Evolutionary conservation across 2,113 vertebrate species (phyloP), one percentile per base, ranked within the genome.

Genomic region (Mormoops blainvillei): DNA sequence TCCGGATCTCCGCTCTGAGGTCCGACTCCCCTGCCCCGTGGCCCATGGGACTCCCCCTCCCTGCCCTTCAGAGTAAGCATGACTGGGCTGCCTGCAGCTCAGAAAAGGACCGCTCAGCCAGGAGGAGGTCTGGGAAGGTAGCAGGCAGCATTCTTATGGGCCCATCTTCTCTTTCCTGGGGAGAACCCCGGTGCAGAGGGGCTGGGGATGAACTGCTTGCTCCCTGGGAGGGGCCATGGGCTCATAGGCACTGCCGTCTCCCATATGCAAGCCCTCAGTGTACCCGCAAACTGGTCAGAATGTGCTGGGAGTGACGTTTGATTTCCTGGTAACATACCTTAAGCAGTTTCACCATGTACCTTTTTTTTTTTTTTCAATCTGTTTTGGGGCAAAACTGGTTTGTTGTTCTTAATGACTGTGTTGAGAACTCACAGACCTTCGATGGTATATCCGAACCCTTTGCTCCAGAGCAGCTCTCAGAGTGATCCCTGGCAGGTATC

Each of bases 221-320:
- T 15, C 15, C 4, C 22, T 16, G 15, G 45, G 26, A 19, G 5
- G 10, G 14, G 16, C 20, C 33, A 74, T 4, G 15, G 58, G n/a
- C 9, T 19, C 2, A 0, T 5, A 58, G 54, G 0, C n/a, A n/a
- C 58, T 10, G 3, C 11, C 36, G 1, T 52, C 18, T 74, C 15
- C 20, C 41, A 28, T 4, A 0, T 26, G 26, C 43, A 63, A 48
- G 36, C 48, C 36, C 24, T 9, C 9, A 33, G 33, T 41, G 41
- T 13, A 5, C 36, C 54, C 80, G 36, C 4, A 70, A 50, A 48
- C 56, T 4, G 2, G 13, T 5, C 14, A n/a, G 63, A 33, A 14
- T 7, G 2, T 81, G 11, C 19, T 41, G 10, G 1, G 11, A 5
- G 6, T 78, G 52, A 28, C 10, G 8, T 43, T 41, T 43, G 36